phyloP scores from a whole-genome alignment of 2,113 vertebrate species.

The Megaceryle maxima region DNA sequence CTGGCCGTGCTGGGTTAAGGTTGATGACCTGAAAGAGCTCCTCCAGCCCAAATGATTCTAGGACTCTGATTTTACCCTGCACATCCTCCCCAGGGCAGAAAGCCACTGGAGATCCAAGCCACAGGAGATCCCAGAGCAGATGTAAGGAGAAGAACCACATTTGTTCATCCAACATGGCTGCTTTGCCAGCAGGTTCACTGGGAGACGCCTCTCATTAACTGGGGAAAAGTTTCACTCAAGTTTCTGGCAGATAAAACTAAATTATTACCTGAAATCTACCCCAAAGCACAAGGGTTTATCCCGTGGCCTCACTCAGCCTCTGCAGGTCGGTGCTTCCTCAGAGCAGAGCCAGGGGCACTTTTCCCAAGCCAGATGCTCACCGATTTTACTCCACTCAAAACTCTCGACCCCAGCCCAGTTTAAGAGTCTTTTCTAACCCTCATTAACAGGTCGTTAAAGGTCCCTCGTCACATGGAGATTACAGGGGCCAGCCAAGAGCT shows the following conservation, averaged over 20 bases:
- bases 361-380: background rate
- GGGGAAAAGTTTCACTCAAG: too few species aligned
- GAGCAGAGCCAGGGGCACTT: fast-evolving
- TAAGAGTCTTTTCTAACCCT: background rate
- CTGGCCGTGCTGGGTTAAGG: too few species aligned
- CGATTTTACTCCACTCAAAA: background rate
- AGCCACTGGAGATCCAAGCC: fast-evolving
- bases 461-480: background rate
- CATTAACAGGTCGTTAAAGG: background rate
- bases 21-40: too few species aligned
- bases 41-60: too few species aligned
- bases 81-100: too few species aligned
- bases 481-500: background rate
- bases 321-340: background rate
- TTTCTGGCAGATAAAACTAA: background rate
- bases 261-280: background rate
- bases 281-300: fast-evolving
- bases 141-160: too few species aligned
- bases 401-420: background rate
- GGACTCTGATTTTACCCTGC: background rate
- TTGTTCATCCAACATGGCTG: too few species aligned
- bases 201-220: background rate
- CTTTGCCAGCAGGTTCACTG: too few species aligned
- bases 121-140: background rate
- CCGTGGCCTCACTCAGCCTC: background rate